Base-by-base conservation (phyloP, 2,888 invertebrate species). In the Cenopis cana region DNA sequence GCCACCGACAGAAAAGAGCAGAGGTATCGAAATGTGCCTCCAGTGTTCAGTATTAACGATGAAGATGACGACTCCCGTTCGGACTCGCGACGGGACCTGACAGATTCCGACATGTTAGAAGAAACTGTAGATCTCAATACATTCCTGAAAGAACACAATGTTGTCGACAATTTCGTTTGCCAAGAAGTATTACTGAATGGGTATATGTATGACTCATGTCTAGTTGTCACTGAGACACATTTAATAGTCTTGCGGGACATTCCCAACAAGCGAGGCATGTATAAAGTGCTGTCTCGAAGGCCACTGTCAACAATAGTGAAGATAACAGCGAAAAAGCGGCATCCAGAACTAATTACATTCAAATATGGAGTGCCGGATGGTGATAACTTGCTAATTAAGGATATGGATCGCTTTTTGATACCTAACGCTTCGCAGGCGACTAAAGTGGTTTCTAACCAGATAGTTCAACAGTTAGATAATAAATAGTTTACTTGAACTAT, bases 261-360 rank as follows among this genome's bases (percentile, higher is more conserved):
- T 75, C 95, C 96, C 14, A 96, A 96, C 73, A 95, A 95, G 76
- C 95, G 95, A 81, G 98, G 97, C 1, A 95, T 95, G 76, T 98
- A 97, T 0, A 96, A 97, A 85, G 95, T 99, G 0, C 96, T 98
- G 82, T 97, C 98, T 0, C 95, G 97, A 74, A 95, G 99, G 68
- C 97, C 98, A 0, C 93, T 99, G 67, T 96, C 98, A 2, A 97
- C 97, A 64, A 98, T 99, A 79, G 98, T 99, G 10, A 98, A 98
- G 93, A 99, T 99, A 74, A 99, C 99, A 0, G 98, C 99, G 12
- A 98, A 98, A 86, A 98, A 98, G 87, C 95, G 97, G 69, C 97
- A 98, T 86, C 99, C 99, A 0, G 98, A 99, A 89, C 93, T 99
- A 79, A 98, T 99, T 74, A 99, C 99, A 0, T 99, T 99, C 88